Conservation (phyloP, 2,797 vertebrate genomes). For the Fundulus diaphanus region DNA sequence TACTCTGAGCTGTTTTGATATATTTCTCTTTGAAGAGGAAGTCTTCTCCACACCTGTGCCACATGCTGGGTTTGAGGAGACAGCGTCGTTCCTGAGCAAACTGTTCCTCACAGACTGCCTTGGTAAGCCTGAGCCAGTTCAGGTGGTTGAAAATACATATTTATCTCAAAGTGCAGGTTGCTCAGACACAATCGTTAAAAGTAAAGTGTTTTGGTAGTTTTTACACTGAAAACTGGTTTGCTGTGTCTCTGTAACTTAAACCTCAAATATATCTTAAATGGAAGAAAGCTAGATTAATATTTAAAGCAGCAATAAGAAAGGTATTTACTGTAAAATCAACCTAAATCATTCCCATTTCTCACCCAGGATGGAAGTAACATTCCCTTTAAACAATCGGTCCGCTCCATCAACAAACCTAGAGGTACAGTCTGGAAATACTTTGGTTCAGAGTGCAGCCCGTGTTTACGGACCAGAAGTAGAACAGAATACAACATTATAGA, state of each 20-base stretch:
- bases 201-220: not conserved
- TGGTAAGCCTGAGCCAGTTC: not conserved
- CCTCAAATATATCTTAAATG: not conserved
- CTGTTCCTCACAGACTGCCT: too few species aligned
- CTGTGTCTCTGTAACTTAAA: not conserved
- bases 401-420: too few species aligned
- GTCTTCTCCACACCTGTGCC: conserved; percentile 11
- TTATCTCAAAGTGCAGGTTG: not conserved
- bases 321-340: too few species aligned
- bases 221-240: not conserved
- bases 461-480: too few species aligned
- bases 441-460: too few species aligned
- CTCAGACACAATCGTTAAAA: not conserved
- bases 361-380: too few species aligned
- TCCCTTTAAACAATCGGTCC: too few species aligned
- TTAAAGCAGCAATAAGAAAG: too few species aligned
- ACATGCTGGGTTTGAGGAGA: not conserved
- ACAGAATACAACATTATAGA: too few species aligned
- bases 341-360: too few species aligned
- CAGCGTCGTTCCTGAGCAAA: not conserved
- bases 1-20: not conserved
- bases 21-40: conserved; percentile 16
- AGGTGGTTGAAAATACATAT: not conserved
- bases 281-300: not conserved
- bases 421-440: too few species aligned